Evolutionary conservation across 2,888 invertebrate species (phyloP).

Genomic region (Esperia sulphurella): DNA sequence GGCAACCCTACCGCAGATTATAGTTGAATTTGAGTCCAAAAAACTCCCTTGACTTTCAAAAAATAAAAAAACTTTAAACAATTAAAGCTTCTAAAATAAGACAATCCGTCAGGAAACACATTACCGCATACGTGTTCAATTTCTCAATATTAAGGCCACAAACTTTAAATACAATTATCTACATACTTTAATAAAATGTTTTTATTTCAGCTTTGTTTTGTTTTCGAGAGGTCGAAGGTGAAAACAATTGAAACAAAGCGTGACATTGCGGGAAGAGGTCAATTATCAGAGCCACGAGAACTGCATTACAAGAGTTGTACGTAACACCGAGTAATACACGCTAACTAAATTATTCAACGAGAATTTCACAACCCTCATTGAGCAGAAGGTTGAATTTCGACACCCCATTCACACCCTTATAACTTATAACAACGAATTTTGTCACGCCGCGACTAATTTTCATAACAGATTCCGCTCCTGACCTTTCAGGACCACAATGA

Average conservation of each 20-base stretch:
- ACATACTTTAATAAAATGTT: background rate
- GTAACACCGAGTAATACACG: constrained; percentile 56
- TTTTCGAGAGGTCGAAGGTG: background rate
- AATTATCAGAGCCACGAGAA: constrained; percentile 58
- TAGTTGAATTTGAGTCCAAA: no score
- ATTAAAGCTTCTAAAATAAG: no score
- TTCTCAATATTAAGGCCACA: no score
- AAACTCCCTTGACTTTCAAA: no score
- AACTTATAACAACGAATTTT: constrained; percentile 40
- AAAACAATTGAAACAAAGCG: constrained; percentile 40
- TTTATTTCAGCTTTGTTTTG: background rate
- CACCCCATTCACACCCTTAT: constrained; percentile 58
- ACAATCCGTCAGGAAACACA: no score
- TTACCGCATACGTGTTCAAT: no score
- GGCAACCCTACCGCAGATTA: no score
- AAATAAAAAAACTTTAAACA: no score
- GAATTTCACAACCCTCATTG: constrained; percentile 56
- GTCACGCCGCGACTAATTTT: constrained; percentile 55
- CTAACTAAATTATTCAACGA: constrained; percentile 62
- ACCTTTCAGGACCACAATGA: constrained; percentile 49
- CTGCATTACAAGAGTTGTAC: constrained; percentile 47
- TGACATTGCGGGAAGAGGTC: constrained; percentile 57
- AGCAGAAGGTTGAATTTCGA: constrained; percentile 55
- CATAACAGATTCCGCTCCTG: constrained; percentile 39
- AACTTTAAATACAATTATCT: background rate